Conservation (phyloP, 2,113 vertebrate species). For the Sciurus niger region DNA sequence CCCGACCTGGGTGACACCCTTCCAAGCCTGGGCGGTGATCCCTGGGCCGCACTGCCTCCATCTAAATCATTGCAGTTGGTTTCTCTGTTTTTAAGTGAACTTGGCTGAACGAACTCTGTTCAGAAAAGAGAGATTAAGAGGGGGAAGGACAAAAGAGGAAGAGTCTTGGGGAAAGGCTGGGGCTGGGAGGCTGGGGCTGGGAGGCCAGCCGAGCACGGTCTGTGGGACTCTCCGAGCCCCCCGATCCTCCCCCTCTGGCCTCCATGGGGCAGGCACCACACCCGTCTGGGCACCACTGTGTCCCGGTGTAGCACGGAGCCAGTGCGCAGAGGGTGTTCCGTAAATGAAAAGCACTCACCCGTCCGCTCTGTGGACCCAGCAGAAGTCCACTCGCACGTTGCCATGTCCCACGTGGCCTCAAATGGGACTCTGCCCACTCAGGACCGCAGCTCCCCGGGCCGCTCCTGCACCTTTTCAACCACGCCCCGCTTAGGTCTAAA, state of each 20-base stretch:
- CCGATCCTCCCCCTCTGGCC: neutral
- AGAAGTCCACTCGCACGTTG: neutral
- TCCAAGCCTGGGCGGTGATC: neutral
- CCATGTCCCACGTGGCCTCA: neutral
- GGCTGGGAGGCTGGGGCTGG: no score
- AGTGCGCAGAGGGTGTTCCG: neutral
- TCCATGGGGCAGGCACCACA: neutral
- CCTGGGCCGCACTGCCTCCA: neutral
- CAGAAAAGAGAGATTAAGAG: neutral
- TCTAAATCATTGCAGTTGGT: neutral
- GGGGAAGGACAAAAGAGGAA: no score
- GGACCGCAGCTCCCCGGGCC: neutral
- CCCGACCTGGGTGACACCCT: neutral
- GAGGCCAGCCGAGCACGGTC: no score
- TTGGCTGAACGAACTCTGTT: neutral
- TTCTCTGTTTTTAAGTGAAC: neutral
- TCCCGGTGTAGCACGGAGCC: neutral
- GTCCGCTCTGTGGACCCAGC: neutral
- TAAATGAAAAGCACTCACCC: neutral
- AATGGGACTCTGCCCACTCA: neutral
- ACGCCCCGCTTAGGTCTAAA: neutral
- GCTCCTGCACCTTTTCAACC: neutral
- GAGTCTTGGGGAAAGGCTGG: accelerated
- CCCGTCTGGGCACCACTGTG: neutral
- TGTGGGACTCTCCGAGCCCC: no score